These are phyloP conservation scores for Melanotaenia duboulayi DNA, from an alignment of 2,113 vertebrate species.

Conservation along the genomic window DNA sequence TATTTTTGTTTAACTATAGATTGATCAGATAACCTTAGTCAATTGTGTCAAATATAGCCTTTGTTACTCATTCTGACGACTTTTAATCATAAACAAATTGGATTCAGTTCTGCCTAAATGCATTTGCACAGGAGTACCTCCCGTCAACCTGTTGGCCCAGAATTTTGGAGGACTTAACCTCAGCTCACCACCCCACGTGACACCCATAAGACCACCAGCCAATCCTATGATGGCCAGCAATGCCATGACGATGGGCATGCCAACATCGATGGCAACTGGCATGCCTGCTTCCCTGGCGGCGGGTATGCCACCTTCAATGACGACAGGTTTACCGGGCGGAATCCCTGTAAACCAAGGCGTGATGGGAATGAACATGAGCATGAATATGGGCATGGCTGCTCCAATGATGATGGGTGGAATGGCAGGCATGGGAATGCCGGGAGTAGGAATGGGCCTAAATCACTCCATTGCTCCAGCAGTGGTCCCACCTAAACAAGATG, in stretches of 20 bases:
- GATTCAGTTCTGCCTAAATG: conserved; percentile 19
- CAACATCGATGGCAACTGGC: conserved; percentile 84
- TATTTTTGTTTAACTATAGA: background rate
- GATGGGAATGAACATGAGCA: conserved; percentile 89
- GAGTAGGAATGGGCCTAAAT: conserved; percentile 79
- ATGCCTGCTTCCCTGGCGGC: conserved; percentile 51
- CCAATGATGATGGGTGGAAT: conserved; percentile 77
- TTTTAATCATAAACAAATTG: background rate
- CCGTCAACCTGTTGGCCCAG: conserved; percentile 89
- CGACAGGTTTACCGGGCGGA: conserved; percentile 77
- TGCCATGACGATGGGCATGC: conserved; percentile 85
- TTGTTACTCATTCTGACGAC: background rate
- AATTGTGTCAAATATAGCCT: background rate
- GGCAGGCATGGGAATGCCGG: conserved; percentile 79
- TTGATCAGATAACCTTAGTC: background rate
- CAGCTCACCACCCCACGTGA: conserved; percentile 83
- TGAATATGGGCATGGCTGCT: conserved; percentile 85
- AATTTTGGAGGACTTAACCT: conserved; percentile 92
- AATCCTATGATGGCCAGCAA: conserved; percentile 83
- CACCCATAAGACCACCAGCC: conserved; percentile 83
- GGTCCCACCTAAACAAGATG: conserved; percentile 96
- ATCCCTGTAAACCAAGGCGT: conserved; percentile 87
- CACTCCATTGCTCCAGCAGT: conserved; percentile 76
- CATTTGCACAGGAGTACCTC: conserved; percentile 85
- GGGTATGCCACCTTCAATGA: conserved; percentile 82